These are phyloP conservation scores for Leucophenga montana DNA, from an alignment of 2,888 invertebrate species.

Conservation along the genomic window DNA sequence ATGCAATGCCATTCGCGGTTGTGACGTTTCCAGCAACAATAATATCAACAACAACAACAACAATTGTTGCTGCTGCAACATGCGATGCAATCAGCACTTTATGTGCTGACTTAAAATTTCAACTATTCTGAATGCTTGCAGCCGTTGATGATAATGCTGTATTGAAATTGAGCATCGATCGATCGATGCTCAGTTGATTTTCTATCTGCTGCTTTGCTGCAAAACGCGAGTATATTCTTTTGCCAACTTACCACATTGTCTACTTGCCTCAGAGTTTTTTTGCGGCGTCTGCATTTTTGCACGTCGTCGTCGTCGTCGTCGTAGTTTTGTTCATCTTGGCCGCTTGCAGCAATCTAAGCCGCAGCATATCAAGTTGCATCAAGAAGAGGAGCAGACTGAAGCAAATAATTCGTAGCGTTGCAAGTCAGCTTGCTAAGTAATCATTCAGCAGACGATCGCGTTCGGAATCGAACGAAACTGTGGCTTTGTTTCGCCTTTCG, in stretches of 20 bases:
- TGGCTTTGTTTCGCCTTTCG: too few species aligned
- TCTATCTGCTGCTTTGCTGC: not conserved
- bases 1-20: too few species aligned
- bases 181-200: slow-evolving; percentile 44
- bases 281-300: slow-evolving; percentile 56
- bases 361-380: slow-evolving; percentile 4
- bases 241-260: slow-evolving; percentile 1
- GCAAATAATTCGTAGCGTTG: too few species aligned
- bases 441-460: too few species aligned
- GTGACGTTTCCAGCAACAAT: too few species aligned
- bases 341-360: slow-evolving; percentile 45
- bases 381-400: too few species aligned
- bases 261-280: not conserved
- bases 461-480: too few species aligned
- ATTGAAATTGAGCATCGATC: slow-evolving; percentile 49
- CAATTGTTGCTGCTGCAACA: too few species aligned
- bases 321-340: slow-evolving; percentile 54
- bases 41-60: too few species aligned
- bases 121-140: slow-evolving; percentile 15
- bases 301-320: slow-evolving; percentile 52
- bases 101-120: slow-evolving; percentile 8
- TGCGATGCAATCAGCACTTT: slow-evolving; percentile 3
- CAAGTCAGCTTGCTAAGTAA: too few species aligned
- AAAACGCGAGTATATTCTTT: not conserved
- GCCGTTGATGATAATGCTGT: slow-evolving; percentile 30